Conservation (phyloP, 2,888 invertebrate species). For the Pandemis cinnamomeana region DNA sequence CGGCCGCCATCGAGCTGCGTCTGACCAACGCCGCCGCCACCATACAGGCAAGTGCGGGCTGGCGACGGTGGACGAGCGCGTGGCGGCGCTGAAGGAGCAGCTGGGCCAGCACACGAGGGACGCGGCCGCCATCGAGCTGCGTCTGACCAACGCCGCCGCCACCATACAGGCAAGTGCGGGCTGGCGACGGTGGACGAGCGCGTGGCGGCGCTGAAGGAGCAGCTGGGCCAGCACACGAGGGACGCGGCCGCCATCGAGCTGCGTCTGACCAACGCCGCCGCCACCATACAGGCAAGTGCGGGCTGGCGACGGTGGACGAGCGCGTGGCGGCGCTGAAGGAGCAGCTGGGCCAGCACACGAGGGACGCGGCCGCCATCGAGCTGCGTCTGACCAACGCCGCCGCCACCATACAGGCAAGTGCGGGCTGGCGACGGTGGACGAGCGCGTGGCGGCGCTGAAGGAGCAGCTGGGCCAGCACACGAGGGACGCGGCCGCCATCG, state of each 20-base stretch:
- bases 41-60: constrained; percentile 80
- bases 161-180: constrained; percentile 85
- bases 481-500: constrained; percentile 96
- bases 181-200: constrained; percentile 58
- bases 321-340: constrained; percentile 91
- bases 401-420: constrained; percentile 87
- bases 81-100: constrained; percentile 90
- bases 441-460: constrained; percentile 90
- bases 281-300: constrained; percentile 86
- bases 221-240: constrained; percentile 93
- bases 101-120: constrained; percentile 95
- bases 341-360: constrained; percentile 93
- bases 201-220: constrained; percentile 90
- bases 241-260: constrained; percentile 97
- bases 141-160: constrained; percentile 89
- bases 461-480: constrained; percentile 93
- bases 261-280: constrained; percentile 89
- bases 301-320: not conserved
- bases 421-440: not conserved
- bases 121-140: constrained; percentile 95
- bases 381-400: constrained; percentile 91
- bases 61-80: constrained; percentile 70
- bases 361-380: constrained; percentile 97
- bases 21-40: constrained; percentile 91
- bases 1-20: constrained; percentile 94